Evolutionary conservation across 2,888 invertebrate genomes (phyloP), one percentile per base, ranked within the genome.

Genomic region (Nymphalis c-album): DNA sequence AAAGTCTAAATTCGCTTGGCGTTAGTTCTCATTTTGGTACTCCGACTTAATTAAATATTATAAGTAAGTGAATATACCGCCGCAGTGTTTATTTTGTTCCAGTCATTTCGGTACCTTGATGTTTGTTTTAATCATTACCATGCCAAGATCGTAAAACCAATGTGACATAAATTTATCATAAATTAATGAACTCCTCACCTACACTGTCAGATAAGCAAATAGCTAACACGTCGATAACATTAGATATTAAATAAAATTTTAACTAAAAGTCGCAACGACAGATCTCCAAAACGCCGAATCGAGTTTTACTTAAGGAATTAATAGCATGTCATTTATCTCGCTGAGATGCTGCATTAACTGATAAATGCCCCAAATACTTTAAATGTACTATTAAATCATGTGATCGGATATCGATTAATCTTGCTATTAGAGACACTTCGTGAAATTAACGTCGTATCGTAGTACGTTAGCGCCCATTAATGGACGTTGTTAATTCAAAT

Each of bases 401-500:
- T 65, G 70, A 67, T 72, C 63, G 68, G 64, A 69, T 65, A 69
- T 72, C 69, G 64, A 71, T 73, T 70, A 63, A 71, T 73, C 73
- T 69, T 66, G 66, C 70, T 73, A 73, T 72, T 71, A 73, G 69
- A 68, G 69, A 68, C 69, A 72, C 66, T 67, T 67, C 66, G 69
- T 69, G 70, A 75, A 67, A 71, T 68, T 69, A 70, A 71, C 71
- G 70, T 74, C 67, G 69, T 67, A 76, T 75, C 69, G 69, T 66
- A 72, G 72, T 72, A 66, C 71, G 74, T 74, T 75, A 78, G 75
- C 75, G 74, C 74, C 73, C 70, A 72, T 80, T 86, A 86, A 86
- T 84, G 76, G 80, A 76, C 76, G 80, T 72, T 79, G 80, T 82
- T 78, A 81, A 87, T 82, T 82, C 80, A 78, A 80, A 77, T 79